A percentile compares a stretch with the other conserved stretches of the same genome.
These are phyloP conservation scores for Amphimedon queenslandica DNA, from an alignment of 37 sponge, comb jelly and placozoan species.

Conservation along the genomic window DNA sequence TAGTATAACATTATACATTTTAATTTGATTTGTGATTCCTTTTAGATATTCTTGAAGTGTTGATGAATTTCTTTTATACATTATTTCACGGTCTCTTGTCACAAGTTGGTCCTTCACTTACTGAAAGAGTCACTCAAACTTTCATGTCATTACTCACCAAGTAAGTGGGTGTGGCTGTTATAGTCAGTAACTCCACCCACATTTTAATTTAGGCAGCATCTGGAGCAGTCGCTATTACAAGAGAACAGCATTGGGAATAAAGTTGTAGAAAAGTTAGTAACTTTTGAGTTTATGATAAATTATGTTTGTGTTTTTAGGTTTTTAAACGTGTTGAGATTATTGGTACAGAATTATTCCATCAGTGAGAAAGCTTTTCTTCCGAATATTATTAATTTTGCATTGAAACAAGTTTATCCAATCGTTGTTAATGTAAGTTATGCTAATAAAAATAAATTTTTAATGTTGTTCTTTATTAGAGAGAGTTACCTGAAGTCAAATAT, in stretches of 20 bases:
- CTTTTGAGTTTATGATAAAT: conserved; percentile 3
- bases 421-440: conserved; percentile 47
- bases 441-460: too few relatives aligned
- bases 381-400: conserved; percentile 57
- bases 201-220: conserved; percentile 31
- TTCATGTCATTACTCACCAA: conserved; percentile 67
- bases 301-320: conserved; percentile 40
- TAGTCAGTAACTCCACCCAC: neutral
- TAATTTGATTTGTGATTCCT: neutral
- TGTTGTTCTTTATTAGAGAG: conserved; percentile 22
- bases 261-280: conserved; percentile 76
- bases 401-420: conserved; percentile 77
- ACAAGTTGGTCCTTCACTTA: conserved; percentile 57
- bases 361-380: conserved; percentile 48
- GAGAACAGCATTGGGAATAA: conserved; percentile 39
- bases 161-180: conserved; percentile 14
- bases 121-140: conserved; percentile 61
- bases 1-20: neutral
- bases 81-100: conserved; percentile 53
- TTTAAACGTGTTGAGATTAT: conserved; percentile 49
- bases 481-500: conserved; percentile 66
- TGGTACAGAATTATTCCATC: conserved; percentile 36
- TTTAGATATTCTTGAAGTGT: conserved; percentile 44
- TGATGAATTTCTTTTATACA: conserved; percentile 70
- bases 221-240: conserved; percentile 45